Conservation (phyloP, 1,140 invertebrate species). For the Drosophila setifemur region DNA sequence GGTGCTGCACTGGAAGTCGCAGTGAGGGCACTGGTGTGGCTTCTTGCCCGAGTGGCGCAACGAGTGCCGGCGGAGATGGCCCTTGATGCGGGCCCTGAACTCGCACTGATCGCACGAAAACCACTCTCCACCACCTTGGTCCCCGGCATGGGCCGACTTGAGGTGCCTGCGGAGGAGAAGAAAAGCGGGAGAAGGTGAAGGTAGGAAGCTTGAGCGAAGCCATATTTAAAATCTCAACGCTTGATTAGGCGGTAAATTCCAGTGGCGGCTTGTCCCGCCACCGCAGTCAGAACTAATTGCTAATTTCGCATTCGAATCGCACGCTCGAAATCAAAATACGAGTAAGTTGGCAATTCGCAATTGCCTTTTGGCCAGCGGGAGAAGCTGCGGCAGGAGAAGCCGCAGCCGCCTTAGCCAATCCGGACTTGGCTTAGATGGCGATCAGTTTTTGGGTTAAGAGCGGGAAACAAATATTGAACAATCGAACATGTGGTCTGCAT, state of each 20-base stretch:
- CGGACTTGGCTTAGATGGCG: constrained; percentile 34
- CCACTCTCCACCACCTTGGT: constrained; percentile 69
- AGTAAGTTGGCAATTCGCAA: constrained; percentile 60
- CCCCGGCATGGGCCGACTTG: constrained; percentile 40
- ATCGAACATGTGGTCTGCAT: neutral
- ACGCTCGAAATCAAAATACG: constrained; percentile 70
- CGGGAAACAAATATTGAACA: constrained; percentile 24
- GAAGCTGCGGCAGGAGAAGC: neutral
- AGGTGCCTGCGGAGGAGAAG: constrained; percentile 40
- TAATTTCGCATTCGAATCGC: constrained; percentile 75
- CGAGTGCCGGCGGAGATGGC: constrained; percentile 90
- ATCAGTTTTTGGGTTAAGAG: constrained; percentile 36
- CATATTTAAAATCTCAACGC: constrained; percentile 68
- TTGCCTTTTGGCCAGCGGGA: constrained; percentile 27
- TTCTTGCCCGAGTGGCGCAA: constrained; percentile 90
- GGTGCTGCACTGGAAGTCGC: constrained; percentile 90
- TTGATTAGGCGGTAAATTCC: constrained; percentile 70
- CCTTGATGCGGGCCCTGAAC: constrained; percentile 86
- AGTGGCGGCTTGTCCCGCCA: constrained; percentile 61
- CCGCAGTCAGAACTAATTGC: constrained; percentile 67
- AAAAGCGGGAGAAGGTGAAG: neutral
- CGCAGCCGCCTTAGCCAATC: constrained; percentile 19
- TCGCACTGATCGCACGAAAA: constrained; percentile 86
- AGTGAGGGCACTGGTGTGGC: constrained; percentile 93
- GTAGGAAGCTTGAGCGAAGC: constrained; percentile 22